Evolutionary conservation across 2,888 invertebrate species (phyloP).

Genomic region (Rugalucina vietnamica): DNA sequence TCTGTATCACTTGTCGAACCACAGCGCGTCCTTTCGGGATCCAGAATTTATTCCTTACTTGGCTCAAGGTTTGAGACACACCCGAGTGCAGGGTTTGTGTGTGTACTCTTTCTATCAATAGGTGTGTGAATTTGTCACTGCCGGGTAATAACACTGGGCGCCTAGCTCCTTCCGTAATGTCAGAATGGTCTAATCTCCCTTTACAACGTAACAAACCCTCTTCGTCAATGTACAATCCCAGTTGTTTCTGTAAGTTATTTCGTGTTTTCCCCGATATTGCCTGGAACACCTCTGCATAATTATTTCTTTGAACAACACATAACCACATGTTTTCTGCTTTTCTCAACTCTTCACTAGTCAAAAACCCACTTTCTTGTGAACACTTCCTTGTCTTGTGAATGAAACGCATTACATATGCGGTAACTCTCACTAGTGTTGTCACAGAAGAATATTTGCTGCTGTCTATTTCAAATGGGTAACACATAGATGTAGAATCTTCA

Average conservation of each 20-base stretch:
- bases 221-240: neutral
- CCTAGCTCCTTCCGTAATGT: slow-evolving; percentile 1
- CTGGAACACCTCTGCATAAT: neutral
- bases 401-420: neutral
- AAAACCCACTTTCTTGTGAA: neutral
- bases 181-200: slow-evolving; percentile 9
- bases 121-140: slow-evolving; percentile 12
- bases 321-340: slow-evolving; percentile 1
- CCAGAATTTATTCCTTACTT: too few species aligned
- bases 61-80: too few species aligned
- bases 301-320: neutral
- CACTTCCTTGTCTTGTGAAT: neutral
- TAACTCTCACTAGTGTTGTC: neutral
- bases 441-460: neutral
- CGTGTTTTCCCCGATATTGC: neutral
- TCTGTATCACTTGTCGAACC: too few species aligned
- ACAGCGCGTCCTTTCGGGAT: too few species aligned
- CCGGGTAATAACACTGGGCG: neutral
- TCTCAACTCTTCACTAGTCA: slow-evolving; percentile 18
- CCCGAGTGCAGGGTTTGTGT: too few species aligned
- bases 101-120: slow-evolving; percentile 16
- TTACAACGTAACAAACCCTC: neutral
- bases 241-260: slow-evolving; percentile 17
- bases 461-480: slow-evolving; percentile 20
- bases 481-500: neutral